phyloP scores from a whole-genome alignment of 37 sponge, comb jelly and placozoan genomes.

The Tethya wilhelma region DNA sequence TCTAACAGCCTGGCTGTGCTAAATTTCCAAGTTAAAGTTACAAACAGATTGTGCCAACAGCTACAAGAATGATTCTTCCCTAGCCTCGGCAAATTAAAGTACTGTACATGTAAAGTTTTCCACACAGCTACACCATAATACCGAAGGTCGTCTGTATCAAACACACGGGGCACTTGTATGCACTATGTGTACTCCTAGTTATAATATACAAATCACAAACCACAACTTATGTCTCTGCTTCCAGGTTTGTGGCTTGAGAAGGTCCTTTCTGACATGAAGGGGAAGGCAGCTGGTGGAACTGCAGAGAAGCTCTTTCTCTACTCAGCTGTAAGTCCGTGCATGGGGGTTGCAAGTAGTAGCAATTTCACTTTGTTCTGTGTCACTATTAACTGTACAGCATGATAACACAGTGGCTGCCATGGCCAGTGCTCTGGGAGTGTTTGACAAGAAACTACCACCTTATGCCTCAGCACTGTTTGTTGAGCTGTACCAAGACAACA shows the following conservation, averaged over 20 bases:
- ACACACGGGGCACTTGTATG: no score
- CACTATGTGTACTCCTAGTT: no score
- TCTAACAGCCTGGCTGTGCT: no score
- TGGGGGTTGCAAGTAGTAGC: neutral
- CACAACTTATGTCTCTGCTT: no score
- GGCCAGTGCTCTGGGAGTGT: constrained; percentile 72
- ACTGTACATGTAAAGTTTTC: no score
- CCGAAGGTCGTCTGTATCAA: no score
- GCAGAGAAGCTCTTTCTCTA: constrained; percentile 52
- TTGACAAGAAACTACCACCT: constrained; percentile 60
- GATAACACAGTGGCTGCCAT: constrained; percentile 82
- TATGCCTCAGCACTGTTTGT: constrained; percentile 78
- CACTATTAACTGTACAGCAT: constrained; percentile 79
- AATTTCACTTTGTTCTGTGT: neutral
- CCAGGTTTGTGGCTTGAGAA: constrained; percentile 50
- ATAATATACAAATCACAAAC: no score
- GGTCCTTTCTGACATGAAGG: constrained; percentile 46
- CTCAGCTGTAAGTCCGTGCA: constrained; percentile 59
- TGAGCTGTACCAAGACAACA: constrained; percentile 75
- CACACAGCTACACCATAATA: no score
- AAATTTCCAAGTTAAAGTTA: no score
- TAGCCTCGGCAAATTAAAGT: no score
- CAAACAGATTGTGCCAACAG: no score
- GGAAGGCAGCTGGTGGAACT: constrained; percentile 14
- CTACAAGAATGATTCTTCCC: no score